Evolutionary conservation across 2,797 vertebrate species (phyloP).

Genomic region (Coracias cyanogaster): DNA sequence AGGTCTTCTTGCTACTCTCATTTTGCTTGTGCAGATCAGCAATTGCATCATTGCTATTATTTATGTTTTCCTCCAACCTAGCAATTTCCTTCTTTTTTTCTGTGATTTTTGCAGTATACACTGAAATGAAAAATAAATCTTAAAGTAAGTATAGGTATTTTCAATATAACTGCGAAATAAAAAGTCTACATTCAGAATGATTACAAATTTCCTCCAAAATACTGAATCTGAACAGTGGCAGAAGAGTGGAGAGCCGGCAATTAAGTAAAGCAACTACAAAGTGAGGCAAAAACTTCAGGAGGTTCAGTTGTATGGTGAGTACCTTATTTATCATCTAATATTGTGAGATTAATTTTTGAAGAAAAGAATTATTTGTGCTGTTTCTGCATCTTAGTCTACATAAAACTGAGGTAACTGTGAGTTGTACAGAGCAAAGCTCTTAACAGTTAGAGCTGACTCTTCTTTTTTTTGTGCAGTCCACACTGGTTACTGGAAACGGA

Average conservation of each 20-base stretch:
- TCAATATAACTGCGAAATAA: neutral
- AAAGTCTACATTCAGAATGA: neutral
- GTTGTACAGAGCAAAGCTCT: neutral
- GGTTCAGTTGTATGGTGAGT: neutral
- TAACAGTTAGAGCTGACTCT: neutral
- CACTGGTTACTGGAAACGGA: no score
- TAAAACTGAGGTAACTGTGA: neutral
- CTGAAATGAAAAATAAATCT: constrained; percentile 57
- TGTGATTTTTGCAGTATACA: constrained; percentile 51
- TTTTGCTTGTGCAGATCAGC: constrained; percentile 72
- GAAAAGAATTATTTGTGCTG: neutral
- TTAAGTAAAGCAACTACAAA: neutral
- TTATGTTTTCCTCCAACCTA: constrained; percentile 72
- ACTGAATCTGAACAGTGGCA: neutral
- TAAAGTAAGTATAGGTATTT: neutral
- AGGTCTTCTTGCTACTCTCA: constrained; percentile 66
- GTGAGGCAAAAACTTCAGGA: neutral
- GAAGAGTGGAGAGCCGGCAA: neutral
- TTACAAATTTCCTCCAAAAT: neutral
- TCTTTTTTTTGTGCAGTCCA: neutral
- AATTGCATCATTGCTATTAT: constrained; percentile 71
- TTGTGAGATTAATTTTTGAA: neutral
- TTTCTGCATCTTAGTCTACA: neutral
- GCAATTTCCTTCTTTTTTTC: constrained; percentile 65
- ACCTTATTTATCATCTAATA: neutral